Percentiles rank a stretch among this genome's conserved stretches.
Conservation (phyloP, 2,113 vertebrate genomes). For the Hyperopisus bebe region DNA sequence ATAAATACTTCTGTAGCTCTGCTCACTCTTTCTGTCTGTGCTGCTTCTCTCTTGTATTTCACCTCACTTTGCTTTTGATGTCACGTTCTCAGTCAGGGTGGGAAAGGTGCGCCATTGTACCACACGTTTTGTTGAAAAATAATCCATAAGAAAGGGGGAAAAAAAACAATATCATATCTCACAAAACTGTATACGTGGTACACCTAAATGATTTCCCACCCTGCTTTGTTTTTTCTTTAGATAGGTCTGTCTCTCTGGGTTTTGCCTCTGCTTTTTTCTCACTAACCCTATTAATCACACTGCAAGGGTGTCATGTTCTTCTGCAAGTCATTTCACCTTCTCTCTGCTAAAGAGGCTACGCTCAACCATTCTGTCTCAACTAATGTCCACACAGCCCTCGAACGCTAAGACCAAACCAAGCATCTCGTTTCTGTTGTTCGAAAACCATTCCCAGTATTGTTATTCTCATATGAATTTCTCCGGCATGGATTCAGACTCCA, state of each 20-base stretch:
- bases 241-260: slow-evolving; percentile 65
- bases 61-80: slow-evolving; percentile 71
- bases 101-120: slow-evolving; percentile 63
- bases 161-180: background rate
- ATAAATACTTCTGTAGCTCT: slow-evolving; percentile 96
- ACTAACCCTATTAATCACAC: slow-evolving; percentile 65
- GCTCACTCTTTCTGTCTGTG: slow-evolving; percentile 77
- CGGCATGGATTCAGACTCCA: background rate
- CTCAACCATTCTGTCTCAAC: slow-evolving; percentile 7
- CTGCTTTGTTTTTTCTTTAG: slow-evolving; percentile 62
- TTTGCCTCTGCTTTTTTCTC: slow-evolving; percentile 53
- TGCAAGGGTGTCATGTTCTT: slow-evolving; percentile 65
- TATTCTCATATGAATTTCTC: background rate
- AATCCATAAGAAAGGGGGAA: slow-evolving; percentile 17
- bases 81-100: slow-evolving; percentile 69
- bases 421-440: background rate
- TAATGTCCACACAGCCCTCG: background rate
- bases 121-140: slow-evolving; percentile 50
- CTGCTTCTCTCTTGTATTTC: slow-evolving; percentile 67
- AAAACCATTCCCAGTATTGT: background rate
- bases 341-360: slow-evolving; percentile 57
- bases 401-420: background rate
- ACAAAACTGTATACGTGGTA: background rate
- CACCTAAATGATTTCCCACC: slow-evolving; percentile 62
- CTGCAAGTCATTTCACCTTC: slow-evolving; percentile 67